Evolutionary conservation across 92 coral and sea anemone species (phyloP).

Genomic region (Scolanthus callimorphus): DNA sequence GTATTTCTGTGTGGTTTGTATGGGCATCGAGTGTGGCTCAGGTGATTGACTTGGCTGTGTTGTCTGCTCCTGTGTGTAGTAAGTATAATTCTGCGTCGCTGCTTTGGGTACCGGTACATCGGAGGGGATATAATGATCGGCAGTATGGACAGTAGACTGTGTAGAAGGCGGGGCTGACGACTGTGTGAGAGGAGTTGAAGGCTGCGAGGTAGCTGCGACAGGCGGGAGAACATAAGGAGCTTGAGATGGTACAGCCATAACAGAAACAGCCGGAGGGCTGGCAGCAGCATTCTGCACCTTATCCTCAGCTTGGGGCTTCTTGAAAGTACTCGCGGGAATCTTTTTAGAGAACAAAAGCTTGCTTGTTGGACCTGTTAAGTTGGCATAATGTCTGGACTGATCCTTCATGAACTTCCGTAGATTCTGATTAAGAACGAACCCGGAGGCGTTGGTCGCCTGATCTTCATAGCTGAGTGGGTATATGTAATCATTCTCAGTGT

Average conservation of each 20-base stretch:
- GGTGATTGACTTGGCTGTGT: slow-evolving; percentile 16
- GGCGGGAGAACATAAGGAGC: slow-evolving; percentile 9
- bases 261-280: slow-evolving; percentile 10
- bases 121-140: slow-evolving; percentile 7
- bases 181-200: slow-evolving; percentile 15
- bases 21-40: neutral
- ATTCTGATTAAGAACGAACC: slow-evolving; percentile 34
- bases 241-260: slow-evolving; percentile 6
- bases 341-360: slow-evolving; percentile 1
- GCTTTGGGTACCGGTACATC: neutral
- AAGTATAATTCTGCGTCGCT: neutral
- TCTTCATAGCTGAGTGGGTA: slow-evolving; percentile 93
- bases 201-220: slow-evolving; percentile 16
- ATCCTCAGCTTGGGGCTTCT: slow-evolving; percentile 3
- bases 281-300: neutral
- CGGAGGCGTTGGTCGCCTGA: slow-evolving; percentile 47
- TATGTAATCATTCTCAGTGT: slow-evolving; percentile 62
- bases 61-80: neutral
- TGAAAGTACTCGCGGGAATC: neutral
- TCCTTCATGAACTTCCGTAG: slow-evolving; percentile 70
- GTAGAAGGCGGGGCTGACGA: slow-evolving; percentile 4
- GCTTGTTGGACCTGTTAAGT: slow-evolving; percentile 13
- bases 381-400: slow-evolving; percentile 30
- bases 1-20: neutral
- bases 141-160: slow-evolving; percentile 8